These are phyloP conservation scores for Cervus canadensis DNA, from an alignment of 2,113 vertebrate species.

Conservation along the genomic window DNA sequence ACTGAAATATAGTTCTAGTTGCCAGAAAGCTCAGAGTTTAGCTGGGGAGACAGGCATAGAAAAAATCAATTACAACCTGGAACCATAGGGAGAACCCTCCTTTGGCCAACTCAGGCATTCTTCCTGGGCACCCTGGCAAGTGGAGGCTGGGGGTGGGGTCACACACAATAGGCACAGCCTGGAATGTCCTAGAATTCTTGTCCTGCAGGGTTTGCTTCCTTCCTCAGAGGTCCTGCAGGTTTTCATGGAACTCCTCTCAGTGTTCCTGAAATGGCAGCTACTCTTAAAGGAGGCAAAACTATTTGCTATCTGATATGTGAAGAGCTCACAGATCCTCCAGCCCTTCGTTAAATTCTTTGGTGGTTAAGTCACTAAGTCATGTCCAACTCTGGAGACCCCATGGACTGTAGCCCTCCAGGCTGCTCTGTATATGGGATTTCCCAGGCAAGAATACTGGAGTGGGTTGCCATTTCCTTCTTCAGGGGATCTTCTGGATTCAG, in stretches of 20 bases:
- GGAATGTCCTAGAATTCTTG: neutral
- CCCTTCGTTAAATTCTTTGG: neutral
- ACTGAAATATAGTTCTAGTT: neutral
- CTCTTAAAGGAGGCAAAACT: neutral
- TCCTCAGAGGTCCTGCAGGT: neutral
- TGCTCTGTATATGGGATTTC: neutral
- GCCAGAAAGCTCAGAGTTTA: neutral
- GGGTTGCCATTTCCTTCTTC: neutral
- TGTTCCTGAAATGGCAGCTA: neutral
- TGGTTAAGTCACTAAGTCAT: neutral
- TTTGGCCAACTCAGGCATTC: too few relatives aligned
- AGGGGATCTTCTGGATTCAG: neutral
- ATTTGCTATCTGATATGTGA: neutral
- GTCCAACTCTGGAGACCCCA: neutral
- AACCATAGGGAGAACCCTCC: neutral
- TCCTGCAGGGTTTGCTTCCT: neutral
- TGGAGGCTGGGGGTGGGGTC: accelerated
- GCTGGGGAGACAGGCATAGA: neutral
- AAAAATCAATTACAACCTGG: neutral
- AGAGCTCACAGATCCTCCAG: neutral
- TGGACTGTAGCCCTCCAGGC: neutral
- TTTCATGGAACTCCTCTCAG: neutral
- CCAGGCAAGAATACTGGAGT: neutral
- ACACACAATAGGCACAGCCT: neutral
- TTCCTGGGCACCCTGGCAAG: neutral